Percentiles rank a stretch among this genome's conserved stretches.
Evolutionary conservation across 2,113 vertebrate species (phyloP).

Genomic region (Xenopus laevis): DNA sequence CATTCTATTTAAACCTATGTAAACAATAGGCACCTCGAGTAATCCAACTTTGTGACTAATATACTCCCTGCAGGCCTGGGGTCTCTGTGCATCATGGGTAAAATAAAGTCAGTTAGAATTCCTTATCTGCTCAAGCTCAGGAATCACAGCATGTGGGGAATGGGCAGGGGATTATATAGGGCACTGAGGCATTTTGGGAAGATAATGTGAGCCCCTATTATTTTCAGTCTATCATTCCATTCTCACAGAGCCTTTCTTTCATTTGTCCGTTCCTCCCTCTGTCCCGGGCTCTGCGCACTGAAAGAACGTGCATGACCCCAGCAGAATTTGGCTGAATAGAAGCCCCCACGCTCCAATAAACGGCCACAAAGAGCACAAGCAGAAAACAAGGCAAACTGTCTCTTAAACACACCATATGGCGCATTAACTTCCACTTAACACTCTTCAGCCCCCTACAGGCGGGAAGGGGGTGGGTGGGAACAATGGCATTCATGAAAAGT

Average conservation of each 20-base stretch:
- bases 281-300: conserved; percentile 8
- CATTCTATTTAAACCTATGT: too few relatives aligned
- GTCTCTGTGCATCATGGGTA: too few relatives aligned
- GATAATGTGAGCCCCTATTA: background rate
- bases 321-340: conserved; percentile 23
- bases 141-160: too few relatives aligned
- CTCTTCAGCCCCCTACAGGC: conserved; percentile 8
- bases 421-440: conserved; percentile 47
- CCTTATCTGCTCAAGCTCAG: too few relatives aligned
- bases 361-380: conserved; percentile 28
- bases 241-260: conserved; percentile 1
- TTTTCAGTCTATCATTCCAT: background rate
- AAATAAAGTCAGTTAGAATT: too few relatives aligned
- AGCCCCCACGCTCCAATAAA: conserved; percentile 29
- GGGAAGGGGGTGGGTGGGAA: background rate
- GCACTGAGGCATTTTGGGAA: background rate
- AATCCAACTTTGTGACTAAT: too few relatives aligned
- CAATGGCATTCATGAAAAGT: background rate
- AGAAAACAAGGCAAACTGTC: conserved; percentile 35
- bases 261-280: background rate
- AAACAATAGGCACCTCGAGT: too few relatives aligned
- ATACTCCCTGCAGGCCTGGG: too few relatives aligned
- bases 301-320: conserved; percentile 22
- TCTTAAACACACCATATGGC: conserved; percentile 43
- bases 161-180: background rate